Base-by-base conservation (phyloP, 2,797 vertebrate species). In the Eupleurogrammus muticus region DNA sequence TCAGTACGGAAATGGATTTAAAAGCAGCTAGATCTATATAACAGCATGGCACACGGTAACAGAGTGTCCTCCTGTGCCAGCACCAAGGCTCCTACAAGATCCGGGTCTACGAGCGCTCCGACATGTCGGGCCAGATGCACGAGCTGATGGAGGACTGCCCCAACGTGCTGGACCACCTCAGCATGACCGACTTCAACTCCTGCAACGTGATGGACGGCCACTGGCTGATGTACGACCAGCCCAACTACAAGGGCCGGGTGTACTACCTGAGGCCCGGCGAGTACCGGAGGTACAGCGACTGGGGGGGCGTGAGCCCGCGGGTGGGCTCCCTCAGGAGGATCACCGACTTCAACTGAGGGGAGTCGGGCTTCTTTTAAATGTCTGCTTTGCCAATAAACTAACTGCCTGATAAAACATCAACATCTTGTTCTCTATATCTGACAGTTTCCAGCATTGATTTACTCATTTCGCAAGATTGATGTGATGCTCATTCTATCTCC, bases 151-250 rank as follows among this genome's bases (percentile, higher is more conserved):
- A 92, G 1, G 92, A 94, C 79, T 93, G 92, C 40, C 90, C 92
- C 17, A 91, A 90, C 61, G 79, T 94, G 73, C 93, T 92, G 71
- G 90, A 93, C 59, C 89, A 83, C 67, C 85, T 94, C 80, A 86
- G 60, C 89, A 90, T 77, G 86, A 91, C 83, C 55, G 90, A 93
- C 68, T 88, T 94, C 79, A 91, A 91, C 87, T 93, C 92, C 80
- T 93, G 91, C 62, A 90, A 87, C 23, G 88, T 94, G 69, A 86
- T 93, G 88, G 91, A 93, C 8, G 92, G 92, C 72, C 89, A 90
- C 82, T 94, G 94, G 94, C 89, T 94, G 81, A 84, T 94, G 80
- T 93, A 93, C 9, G 92, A 94, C 55, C 93, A 93, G 36, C 92
- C 93, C 44, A 91, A 92, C 89, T 94, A 90, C 86, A 92, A 90